phyloP scores from a whole-genome alignment of 2,888 invertebrate genomes.

The Andricus quercusramuli region DNA sequence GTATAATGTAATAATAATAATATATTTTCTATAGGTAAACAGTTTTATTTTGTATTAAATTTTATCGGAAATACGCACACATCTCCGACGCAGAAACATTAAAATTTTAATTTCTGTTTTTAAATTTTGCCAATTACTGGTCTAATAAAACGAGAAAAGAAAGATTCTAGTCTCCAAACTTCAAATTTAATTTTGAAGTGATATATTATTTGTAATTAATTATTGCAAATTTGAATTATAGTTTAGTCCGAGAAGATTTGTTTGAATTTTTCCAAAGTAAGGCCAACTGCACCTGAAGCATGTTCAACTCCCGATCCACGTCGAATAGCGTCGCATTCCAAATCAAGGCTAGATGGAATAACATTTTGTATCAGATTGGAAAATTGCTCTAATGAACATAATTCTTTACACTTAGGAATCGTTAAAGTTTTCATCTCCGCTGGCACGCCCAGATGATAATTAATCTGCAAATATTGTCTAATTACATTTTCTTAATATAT shows the following conservation, averaged over 20 bases:
- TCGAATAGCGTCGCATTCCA: not conserved
- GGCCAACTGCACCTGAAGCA: not conserved
- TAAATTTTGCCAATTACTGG: no score
- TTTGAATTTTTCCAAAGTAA: not conserved
- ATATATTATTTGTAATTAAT: no score
- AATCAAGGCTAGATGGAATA: not conserved
- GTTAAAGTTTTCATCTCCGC: constrained; percentile 74
- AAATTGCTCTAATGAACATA: constrained; percentile 80
- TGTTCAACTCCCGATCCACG: no score
- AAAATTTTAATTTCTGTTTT: no score
- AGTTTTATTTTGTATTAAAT: no score
- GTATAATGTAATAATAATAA: no score
- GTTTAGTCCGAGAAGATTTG: not conserved
- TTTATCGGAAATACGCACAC: no score
- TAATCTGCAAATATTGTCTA: constrained; percentile 75
- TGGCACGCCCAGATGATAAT: constrained; percentile 78
- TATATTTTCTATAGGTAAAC: no score
- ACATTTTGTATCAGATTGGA: constrained; percentile 72
- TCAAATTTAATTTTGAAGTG: no score
- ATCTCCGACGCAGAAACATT: no score
- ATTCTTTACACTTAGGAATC: constrained; percentile 79
- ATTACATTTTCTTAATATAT: not conserved
- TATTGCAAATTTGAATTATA: not conserved
- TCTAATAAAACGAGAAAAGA: no score
- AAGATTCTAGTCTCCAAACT: no score